Percentiles rank a stretch among this genome's conserved stretches.
Evolutionary conservation across 2,797 vertebrate species (phyloP).

Genomic region (Thunnus albacares): DNA sequence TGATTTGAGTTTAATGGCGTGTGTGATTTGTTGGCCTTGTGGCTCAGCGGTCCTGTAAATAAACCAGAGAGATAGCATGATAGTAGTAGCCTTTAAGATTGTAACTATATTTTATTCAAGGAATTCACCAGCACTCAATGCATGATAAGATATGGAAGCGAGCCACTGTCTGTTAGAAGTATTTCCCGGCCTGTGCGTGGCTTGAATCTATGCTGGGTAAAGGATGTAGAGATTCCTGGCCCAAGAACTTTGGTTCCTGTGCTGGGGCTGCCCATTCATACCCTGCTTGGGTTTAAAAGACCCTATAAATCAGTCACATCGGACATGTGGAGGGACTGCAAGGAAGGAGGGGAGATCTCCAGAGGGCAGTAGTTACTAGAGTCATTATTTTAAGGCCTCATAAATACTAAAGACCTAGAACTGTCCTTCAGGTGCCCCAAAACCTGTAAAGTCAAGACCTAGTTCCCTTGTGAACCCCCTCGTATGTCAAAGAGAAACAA

Average conservation of each 20-base stretch:
- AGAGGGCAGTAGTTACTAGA: conserved; percentile 40
- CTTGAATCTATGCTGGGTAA: conserved; percentile 19
- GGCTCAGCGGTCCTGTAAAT: conserved; percentile 63
- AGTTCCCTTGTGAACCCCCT: background rate
- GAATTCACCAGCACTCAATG: conserved; percentile 19
- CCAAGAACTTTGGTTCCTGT: conserved; percentile 9
- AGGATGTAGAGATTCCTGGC: conserved; percentile 1
- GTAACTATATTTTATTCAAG: conserved; percentile 14
- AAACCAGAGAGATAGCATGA: conserved; percentile 48
- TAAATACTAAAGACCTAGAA: conserved; percentile 55
- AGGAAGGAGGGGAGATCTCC: conserved; percentile 30
- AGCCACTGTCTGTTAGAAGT: background rate
- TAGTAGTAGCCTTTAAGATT: conserved; percentile 23
- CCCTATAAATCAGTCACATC: conserved; percentile 45
- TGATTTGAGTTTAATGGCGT: conserved; percentile 65
- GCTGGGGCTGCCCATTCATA: conserved; percentile 19
- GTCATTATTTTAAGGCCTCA: conserved; percentile 56
- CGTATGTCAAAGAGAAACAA: conserved; percentile 45
- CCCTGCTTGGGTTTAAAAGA: conserved; percentile 40
- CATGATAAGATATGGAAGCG: conserved; percentile 30
- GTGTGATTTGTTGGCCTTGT: conserved; percentile 70
- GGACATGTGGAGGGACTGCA: conserved; percentile 18
- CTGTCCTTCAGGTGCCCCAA: conserved; percentile 50
- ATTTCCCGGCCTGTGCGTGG: conserved; percentile 17
- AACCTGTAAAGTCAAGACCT: conserved; percentile 35